Conservation (phyloP, 2,888 invertebrate species). For the Chalcosyrphus nemorum region DNA sequence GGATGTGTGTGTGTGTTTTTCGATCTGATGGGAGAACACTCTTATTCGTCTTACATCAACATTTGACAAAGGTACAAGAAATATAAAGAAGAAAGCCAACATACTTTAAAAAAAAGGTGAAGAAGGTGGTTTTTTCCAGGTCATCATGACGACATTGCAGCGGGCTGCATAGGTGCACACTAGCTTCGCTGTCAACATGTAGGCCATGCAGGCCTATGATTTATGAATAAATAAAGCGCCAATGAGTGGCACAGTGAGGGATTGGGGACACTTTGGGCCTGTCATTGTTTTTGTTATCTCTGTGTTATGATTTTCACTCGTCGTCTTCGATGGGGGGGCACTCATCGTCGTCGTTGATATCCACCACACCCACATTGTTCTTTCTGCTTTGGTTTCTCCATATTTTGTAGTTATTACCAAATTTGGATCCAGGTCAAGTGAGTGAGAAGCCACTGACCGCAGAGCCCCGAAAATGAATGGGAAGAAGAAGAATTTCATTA, state of each 20-base stretch:
- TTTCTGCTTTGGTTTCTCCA: background rate
- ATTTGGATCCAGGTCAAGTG: conserved; percentile 45
- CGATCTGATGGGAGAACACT: conserved; percentile 37
- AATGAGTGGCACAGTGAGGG: conserved; percentile 40
- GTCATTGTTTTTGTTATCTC: conserved; percentile 40
- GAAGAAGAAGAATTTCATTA: conserved; percentile 47
- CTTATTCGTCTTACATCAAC: conserved; percentile 55
- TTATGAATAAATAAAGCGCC: conserved; percentile 68
- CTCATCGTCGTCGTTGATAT: background rate
- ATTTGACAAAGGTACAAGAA: conserved; percentile 37
- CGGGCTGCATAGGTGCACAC: background rate
- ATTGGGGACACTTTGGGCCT: conserved; percentile 54
- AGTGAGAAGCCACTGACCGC: conserved; percentile 14
- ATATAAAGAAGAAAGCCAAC: background rate
- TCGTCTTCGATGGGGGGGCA: conserved; percentile 31
- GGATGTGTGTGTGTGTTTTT: conserved; percentile 22
- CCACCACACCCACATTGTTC: conserved; percentile 2
- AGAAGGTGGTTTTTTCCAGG: conserved; percentile 51
- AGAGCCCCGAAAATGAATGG: too few relatives aligned
- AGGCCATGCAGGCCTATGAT: conserved; percentile 63
- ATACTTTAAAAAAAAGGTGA: too few relatives aligned
- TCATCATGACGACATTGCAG: conserved; percentile 48
- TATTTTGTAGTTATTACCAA: conserved; percentile 18
- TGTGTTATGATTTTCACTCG: conserved; percentile 48
- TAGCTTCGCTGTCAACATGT: conserved; percentile 47